These are phyloP conservation scores for Amia ocellicauda DNA, from an alignment of 2,113 vertebrate genomes.

Conservation along the genomic window DNA sequence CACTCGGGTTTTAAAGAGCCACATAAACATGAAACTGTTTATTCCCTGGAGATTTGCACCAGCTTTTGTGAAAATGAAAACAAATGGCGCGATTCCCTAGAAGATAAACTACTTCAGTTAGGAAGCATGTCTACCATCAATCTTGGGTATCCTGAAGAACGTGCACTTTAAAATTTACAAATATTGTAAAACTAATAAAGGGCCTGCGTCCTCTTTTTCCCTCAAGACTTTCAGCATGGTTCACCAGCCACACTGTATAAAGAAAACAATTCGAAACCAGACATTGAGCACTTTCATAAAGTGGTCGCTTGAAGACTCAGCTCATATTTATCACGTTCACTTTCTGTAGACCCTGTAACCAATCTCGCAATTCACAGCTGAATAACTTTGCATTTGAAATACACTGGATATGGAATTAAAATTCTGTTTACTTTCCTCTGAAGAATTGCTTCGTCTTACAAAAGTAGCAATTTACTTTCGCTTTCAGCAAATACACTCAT, in stretches of 20 bases:
- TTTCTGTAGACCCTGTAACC: conserved; percentile 56
- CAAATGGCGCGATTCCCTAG: conserved; percentile 21
- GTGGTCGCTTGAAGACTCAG: conserved; percentile 53
- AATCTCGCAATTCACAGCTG: conserved; percentile 55
- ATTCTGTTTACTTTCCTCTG: conserved; percentile 51
- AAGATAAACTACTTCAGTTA: conserved; percentile 32
- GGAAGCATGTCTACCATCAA: conserved; percentile 25
- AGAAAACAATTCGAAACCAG: not conserved
- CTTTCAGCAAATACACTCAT: conserved; percentile 31
- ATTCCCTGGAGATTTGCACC: not conserved
- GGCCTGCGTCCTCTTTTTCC: conserved; percentile 31
- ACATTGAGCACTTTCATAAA: conserved; percentile 23
- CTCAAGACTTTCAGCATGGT: not conserved
- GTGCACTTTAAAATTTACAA: conserved; percentile 25
- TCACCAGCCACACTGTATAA: not conserved
- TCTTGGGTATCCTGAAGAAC: conserved; percentile 20
- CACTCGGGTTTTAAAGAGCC: conserved; percentile 1
- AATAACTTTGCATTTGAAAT: conserved; percentile 66
- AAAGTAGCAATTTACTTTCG: conserved; percentile 32
- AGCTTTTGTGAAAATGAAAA: conserved; percentile 21
- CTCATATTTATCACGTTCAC: conserved; percentile 59
- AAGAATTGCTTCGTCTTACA: conserved; percentile 43
- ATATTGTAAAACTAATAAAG: conserved; percentile 11
- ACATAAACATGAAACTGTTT: conserved; percentile 1
- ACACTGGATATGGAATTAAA: conserved; percentile 53